phyloP scores from a whole-genome alignment of 2,113 vertebrate genomes.

The Apaloderma vittatum region DNA sequence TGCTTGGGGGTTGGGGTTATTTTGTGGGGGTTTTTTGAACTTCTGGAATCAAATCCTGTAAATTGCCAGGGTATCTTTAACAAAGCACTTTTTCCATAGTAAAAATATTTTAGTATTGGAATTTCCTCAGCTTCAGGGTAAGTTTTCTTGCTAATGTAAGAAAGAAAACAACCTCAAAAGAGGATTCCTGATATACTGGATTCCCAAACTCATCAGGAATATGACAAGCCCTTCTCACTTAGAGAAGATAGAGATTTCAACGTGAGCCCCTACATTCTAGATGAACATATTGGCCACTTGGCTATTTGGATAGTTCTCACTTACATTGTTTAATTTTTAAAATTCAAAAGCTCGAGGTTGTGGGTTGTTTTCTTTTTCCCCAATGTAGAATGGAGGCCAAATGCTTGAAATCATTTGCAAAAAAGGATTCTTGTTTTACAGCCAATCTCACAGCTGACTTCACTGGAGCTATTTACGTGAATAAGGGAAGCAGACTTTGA shows the following conservation, averaged over 20 bases:
- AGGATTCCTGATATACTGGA: background rate
- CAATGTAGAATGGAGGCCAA: conserved; percentile 15
- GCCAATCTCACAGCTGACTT: conserved; percentile 62
- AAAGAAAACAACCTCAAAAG: background rate
- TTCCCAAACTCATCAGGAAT: background rate
- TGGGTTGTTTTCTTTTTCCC: conserved; percentile 23
- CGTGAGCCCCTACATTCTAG: background rate
- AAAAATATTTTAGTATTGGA: background rate
- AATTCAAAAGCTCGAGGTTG: conserved; percentile 22
- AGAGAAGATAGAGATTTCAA: background rate
- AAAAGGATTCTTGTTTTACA: conserved; percentile 40
- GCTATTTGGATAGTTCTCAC: conserved; percentile 5
- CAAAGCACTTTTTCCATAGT: background rate
- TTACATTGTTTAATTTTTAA: background rate
- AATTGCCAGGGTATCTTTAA: background rate
- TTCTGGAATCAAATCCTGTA: background rate
- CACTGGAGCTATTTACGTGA: conserved; percentile 24
- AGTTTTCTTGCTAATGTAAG: background rate
- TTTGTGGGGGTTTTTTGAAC: background rate
- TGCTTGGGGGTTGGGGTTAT: background rate
- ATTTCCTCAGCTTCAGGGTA: background rate
- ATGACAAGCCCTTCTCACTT: background rate
- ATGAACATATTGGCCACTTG: background rate
- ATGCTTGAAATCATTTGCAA: conserved; percentile 42
- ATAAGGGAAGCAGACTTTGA: conserved; percentile 34